These are phyloP conservation scores for Trimorus sp. DNA, from an alignment of 2,888 invertebrate genomes.

Conservation along the genomic window DNA sequence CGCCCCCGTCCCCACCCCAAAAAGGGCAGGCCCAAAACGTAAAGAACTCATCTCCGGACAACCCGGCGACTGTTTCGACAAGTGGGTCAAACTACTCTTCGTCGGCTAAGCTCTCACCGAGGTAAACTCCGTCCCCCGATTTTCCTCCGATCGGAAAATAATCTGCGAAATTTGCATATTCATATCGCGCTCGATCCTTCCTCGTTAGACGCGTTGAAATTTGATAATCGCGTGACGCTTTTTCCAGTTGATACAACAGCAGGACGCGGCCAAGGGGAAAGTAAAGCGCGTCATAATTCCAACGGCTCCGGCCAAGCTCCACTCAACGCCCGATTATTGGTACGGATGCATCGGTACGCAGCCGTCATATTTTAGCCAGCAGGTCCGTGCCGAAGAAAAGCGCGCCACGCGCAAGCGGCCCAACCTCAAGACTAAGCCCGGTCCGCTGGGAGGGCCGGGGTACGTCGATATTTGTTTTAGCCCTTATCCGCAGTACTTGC, in stretches of 20 bases:
- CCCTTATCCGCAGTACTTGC: conserved; percentile 77
- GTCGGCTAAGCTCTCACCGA: conserved; percentile 78
- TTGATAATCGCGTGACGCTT: conserved; percentile 14
- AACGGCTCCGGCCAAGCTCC: conserved; percentile 79
- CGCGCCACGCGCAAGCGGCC: conserved; percentile 60
- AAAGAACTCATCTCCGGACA: conserved; percentile 68
- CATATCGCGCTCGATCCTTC: conserved; percentile 1
- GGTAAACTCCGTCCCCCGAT: neutral
- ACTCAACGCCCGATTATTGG: conserved; percentile 83
- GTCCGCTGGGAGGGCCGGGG: conserved; percentile 82
- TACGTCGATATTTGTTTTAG: conserved; percentile 82
- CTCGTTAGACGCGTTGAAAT: conserved; percentile 1
- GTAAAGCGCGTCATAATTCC: conserved; percentile 64
- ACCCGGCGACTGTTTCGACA: conserved; percentile 81
- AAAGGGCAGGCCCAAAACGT: no score
- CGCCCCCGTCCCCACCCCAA: no score
- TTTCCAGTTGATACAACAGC: conserved; percentile 19
- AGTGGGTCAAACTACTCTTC: conserved; percentile 81
- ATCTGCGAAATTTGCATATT: neutral
- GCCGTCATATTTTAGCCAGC: conserved; percentile 74
- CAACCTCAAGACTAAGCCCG: conserved; percentile 74
- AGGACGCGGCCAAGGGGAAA: conserved; percentile 6
- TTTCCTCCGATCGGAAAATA: neutral
- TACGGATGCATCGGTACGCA: conserved; percentile 82
- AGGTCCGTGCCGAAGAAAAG: conserved; percentile 60